Evolutionary conservation across 1,140 invertebrate genomes (phyloP), one percentile per base, ranked within the genome.

Genomic region (Ptiloglossa arizonensis): DNA sequence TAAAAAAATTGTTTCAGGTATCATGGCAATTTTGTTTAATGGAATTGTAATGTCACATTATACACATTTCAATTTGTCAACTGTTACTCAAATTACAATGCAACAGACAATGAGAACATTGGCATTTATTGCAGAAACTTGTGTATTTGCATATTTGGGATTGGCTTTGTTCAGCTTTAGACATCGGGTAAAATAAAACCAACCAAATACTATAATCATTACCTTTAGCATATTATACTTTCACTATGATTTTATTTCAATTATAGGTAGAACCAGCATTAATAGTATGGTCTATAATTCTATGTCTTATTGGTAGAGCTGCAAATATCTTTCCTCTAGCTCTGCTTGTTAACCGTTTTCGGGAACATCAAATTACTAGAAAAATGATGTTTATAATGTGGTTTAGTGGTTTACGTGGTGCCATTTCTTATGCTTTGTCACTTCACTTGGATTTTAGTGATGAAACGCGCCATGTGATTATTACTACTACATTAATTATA

Each of bases 331-430:
- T 99, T 90, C 99, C 99, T 22, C 92, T 99, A 17, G 97, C 98
- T 4, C 95, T 97, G 85, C 92, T 99, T 11, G 96, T 98, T 9
- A 99, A 99, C 91, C 96, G 96, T 90, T 99, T 99, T 92, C 95
- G 98, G 38, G 97, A 99, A 89, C 98, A 99, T 93, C 98, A 98
- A 92, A 99, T 99, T 60, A 99, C 98, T 0, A 96, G 96, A 87
- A 98, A 98, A 93, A 99, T 99, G 97, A 98, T 99, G 95, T 99
- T 99, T 88, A 99, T 99, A 59, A 99, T 99, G 98, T 99, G 98
- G 98, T 99, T 99, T 89, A 99, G 98, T 91, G 98, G 98, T 59
- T 93, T 99, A 76, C 94, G 98, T 56, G 99, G 99, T 46, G 99
- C 98, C 19, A 99, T 99, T 92, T 98, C 98, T 0, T 99, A 99